Conservation (phyloP, 2,113 vertebrate species). For the Apteryx mantelli region DNA sequence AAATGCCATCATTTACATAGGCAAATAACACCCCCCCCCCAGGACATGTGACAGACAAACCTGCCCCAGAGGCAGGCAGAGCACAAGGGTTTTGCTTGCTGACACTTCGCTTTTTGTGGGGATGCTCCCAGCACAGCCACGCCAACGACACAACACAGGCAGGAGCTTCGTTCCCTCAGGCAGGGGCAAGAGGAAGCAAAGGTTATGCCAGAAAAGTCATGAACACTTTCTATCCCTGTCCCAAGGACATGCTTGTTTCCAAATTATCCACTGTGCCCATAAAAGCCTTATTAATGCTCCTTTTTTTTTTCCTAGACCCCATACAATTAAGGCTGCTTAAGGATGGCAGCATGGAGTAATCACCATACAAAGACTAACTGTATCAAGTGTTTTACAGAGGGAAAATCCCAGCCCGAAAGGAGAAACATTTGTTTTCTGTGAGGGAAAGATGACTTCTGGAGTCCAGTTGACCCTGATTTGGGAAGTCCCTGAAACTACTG, state of each 20-base stretch:
- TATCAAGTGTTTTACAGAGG: too few species aligned
- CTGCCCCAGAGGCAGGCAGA: not conserved
- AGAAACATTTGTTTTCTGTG: not conserved
- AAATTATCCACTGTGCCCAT: too few species aligned
- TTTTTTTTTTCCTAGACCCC: too few species aligned
- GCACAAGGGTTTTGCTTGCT: not conserved
- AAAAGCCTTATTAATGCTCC: too few species aligned
- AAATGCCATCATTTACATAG: not conserved
- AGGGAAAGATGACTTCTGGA: not conserved
- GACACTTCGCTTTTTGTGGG: not conserved
- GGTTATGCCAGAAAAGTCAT: too few species aligned
- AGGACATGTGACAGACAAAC: not conserved
- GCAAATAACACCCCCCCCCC: not conserved
- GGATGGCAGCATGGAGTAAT: too few species aligned
- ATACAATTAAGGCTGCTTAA: too few species aligned
- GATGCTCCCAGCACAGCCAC: not conserved
- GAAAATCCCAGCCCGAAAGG: not conserved
- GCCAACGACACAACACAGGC: too few species aligned
- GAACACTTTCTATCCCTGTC: too few species aligned
- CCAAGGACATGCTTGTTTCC: too few species aligned
- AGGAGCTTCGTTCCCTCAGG: not conserved
- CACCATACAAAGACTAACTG: too few species aligned
- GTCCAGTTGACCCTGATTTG: not conserved
- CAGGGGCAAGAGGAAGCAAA: not conserved
- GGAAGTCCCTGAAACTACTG: not conserved